Base-by-base conservation (phyloP, 1,140 invertebrate genomes). In the Gryon sp. region DNA sequence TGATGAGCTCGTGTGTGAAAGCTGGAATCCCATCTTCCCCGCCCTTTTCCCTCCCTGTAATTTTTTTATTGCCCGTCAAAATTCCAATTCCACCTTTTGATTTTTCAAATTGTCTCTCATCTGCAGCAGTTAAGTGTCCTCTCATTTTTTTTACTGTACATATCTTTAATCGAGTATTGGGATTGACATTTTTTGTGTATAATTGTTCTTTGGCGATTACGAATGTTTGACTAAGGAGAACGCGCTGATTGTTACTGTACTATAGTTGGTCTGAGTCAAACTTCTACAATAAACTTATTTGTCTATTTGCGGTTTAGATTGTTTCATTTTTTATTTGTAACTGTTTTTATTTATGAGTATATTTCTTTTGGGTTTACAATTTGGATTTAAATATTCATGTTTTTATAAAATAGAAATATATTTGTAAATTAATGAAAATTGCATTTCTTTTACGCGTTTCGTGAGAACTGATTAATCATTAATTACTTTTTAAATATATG, bases 201-300 rank as follows among this genome's bases (percentile, higher is more conserved):
- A 28, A 41, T 52, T 63, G 46, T 50, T 55, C 24, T 60, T 48
- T 28, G 48, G 38, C 28, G 65, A 69, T 65, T 62, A 48, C 19
- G 50, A 69, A 40, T 65, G 20, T 52, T 38, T 41, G 14, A 52
- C 19, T 26, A 52, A 32, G 53, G 48, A 69, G 50, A 66, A 52
- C 48, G 53, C 45, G 65, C 48, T 69, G 26, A 65, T 72, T 73
- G 55, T 76, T 57, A 74, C 36, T 80, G 81, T 83, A 79, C 50
- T 78, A 81, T 79, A 82, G 74, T 55, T 80, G 41, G 76, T 80
- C 66, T 79, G 65, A 73, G 70, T 75, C 68, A 80, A 77, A 78
- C 78, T 79, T 60, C 66, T 82, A 63, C 68, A 84, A 84, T 84
- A 84, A 84, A 84, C 76, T 43, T 81, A 80, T 81, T 81, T 82